These are phyloP conservation scores for Platycheirus rosarum DNA, from an alignment of 2,888 invertebrate genomes.

Conservation along the genomic window DNA sequence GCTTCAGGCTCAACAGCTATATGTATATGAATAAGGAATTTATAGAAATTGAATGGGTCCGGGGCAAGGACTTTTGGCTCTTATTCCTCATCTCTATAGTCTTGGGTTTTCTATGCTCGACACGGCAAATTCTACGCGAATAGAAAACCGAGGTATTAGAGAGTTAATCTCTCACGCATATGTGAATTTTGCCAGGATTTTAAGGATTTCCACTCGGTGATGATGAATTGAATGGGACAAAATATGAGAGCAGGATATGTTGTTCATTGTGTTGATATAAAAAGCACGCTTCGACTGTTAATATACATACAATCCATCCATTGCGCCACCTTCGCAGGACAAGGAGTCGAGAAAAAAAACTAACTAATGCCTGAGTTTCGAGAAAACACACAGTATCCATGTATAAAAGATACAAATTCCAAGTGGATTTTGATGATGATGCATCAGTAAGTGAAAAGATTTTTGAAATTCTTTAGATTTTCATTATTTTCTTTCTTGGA, in stretches of 20 bases:
- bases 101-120: constrained; percentile 41
- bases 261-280: constrained; percentile 52
- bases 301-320: constrained; percentile 33
- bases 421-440: constrained; percentile 44
- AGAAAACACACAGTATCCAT: constrained; percentile 32
- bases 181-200: constrained; percentile 74
- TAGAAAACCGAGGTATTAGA: constrained; percentile 58
- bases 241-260: constrained; percentile 32
- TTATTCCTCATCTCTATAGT: constrained; percentile 7
- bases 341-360: constrained; percentile 7
- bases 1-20: constrained; percentile 13
- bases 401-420: constrained; percentile 29
- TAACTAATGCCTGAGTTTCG: constrained; percentile 45
- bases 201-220: constrained; percentile 70
- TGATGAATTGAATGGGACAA: constrained; percentile 54
- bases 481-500: constrained; percentile 29
- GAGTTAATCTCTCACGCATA: constrained; percentile 74
- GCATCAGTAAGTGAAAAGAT: constrained; percentile 44
- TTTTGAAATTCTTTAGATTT: constrained; percentile 62
- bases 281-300: constrained; percentile 53
- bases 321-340: constrained; percentile 30
- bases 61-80: constrained; percentile 72
- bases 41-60: constrained; percentile 64
- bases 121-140: constrained; percentile 48
- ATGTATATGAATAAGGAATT: constrained; percentile 29